Conservation (phyloP, 2,797 vertebrate species). For the Dendrocincla fuliginosa region DNA sequence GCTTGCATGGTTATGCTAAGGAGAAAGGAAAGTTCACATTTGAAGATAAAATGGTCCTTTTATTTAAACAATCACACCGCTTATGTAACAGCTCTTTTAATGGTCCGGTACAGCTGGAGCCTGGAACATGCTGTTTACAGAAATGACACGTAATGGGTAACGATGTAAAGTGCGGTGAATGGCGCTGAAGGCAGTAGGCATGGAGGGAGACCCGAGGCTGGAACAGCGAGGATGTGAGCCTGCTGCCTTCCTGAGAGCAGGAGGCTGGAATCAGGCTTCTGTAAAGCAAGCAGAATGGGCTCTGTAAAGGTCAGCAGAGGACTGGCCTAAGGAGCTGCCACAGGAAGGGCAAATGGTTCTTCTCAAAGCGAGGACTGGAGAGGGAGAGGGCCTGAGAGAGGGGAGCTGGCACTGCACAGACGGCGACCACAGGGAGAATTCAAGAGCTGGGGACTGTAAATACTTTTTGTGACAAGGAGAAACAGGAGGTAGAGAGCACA, state of each 20-base stretch:
- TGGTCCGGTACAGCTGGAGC: constrained; percentile 28
- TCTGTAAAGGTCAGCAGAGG: neutral
- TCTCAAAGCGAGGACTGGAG: neutral
- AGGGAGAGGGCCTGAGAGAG: neutral
- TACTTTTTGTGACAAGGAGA: neutral
- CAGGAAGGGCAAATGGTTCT: neutral
- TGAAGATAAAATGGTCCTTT: neutral
- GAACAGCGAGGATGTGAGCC: neutral
- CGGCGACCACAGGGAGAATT: neutral
- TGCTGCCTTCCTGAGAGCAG: neutral
- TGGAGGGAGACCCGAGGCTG: neutral
- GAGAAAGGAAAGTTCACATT: neutral
- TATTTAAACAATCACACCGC: neutral
- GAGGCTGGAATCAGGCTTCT: neutral
- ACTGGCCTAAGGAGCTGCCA: fast-evolving
- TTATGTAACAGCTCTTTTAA: constrained; percentile 24
- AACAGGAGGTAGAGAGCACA: neutral
- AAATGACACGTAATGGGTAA: neutral
- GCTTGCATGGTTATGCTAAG: neutral
- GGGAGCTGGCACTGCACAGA: neutral
- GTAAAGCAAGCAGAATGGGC: neutral
- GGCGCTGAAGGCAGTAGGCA: neutral
- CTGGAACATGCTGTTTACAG: constrained; percentile 22
- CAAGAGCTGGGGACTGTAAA: neutral
- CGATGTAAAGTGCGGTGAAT: neutral